Evolutionary conservation across 2,113 vertebrate species (phyloP).

Genomic region (Trinectes maculatus): DNA sequence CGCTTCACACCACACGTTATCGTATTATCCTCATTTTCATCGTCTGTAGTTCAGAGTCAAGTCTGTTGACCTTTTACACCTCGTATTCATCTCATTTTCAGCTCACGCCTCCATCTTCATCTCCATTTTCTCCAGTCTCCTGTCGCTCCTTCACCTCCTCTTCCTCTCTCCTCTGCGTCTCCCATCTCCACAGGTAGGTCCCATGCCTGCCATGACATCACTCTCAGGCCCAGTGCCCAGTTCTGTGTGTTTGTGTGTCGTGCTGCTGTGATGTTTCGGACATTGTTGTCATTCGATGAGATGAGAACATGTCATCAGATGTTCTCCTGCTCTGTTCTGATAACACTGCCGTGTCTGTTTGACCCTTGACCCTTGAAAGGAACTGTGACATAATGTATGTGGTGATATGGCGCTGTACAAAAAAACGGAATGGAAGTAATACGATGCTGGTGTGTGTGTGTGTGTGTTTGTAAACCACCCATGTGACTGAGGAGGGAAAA

Average conservation of each 20-base stretch:
- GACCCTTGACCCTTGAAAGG: no score
- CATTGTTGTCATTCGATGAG: not conserved
- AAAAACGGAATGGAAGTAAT: not conserved
- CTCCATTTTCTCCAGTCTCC: conserved; percentile 52
- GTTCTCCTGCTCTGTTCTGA: no score
- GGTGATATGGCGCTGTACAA: not conserved
- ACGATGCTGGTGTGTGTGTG: not conserved
- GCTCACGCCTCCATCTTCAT: conserved; percentile 47
- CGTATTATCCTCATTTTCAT: conserved; percentile 25
- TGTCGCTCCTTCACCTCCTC: conserved; percentile 46
- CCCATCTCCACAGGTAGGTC: conserved; percentile 56
- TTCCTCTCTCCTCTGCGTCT: conserved; percentile 38
- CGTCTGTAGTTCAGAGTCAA: conserved; percentile 12
- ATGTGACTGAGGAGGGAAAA: conserved; percentile 14
- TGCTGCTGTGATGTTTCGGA: not conserved
- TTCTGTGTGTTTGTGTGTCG: not conserved
- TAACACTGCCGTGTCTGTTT: no score
- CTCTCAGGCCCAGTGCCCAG: not conserved
- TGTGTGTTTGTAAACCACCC: not conserved
- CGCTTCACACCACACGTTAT: conserved; percentile 2
- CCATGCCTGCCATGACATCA: not conserved
- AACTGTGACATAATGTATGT: not conserved
- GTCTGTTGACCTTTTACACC: not conserved
- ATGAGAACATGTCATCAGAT: no score
- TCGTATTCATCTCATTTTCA: conserved; percentile 52